Conservation (phyloP, 2,113 vertebrate genomes). For the Tyto alba region DNA sequence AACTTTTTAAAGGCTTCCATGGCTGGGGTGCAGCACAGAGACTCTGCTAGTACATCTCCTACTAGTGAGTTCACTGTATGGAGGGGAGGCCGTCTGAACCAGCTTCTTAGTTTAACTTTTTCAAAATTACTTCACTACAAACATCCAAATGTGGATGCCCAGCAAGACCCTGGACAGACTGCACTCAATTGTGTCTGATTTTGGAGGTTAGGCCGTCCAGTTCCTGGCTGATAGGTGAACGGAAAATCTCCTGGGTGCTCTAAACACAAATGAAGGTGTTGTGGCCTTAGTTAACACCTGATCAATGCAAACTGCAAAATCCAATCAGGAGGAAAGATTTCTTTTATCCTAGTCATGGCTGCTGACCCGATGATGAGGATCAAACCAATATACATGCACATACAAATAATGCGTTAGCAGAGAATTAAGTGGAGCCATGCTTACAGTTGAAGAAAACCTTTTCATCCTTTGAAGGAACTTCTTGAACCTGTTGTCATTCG, state of each 20-base stretch:
- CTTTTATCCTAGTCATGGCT: background rate
- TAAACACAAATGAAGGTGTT: background rate
- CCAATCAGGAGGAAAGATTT: background rate
- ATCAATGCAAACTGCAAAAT: background rate
- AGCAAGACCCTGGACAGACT: background rate
- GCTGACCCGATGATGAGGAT: background rate
- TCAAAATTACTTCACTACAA: background rate
- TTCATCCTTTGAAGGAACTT: constrained; percentile 75
- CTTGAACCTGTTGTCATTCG: constrained; percentile 55
- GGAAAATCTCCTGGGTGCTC: background rate
- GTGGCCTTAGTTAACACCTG: background rate
- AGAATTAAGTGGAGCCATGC: constrained; percentile 17
- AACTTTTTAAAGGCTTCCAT: background rate
- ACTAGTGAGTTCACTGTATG: too few relatives aligned
- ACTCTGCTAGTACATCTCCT: background rate
- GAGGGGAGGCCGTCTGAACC: background rate
- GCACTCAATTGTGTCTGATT: background rate
- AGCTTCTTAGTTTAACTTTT: background rate
- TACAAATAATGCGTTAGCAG: fast-evolving
- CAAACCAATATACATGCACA: background rate
- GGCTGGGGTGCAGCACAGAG: background rate
- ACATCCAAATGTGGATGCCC: background rate
- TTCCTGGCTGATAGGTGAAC: background rate
- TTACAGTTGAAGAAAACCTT: constrained; percentile 79
- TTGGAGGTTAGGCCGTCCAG: background rate